Percentiles rank a stretch among this genome's conserved stretches.
Conservation (phyloP, 2,797 vertebrate species). For the Aphelocoma californica region DNA sequence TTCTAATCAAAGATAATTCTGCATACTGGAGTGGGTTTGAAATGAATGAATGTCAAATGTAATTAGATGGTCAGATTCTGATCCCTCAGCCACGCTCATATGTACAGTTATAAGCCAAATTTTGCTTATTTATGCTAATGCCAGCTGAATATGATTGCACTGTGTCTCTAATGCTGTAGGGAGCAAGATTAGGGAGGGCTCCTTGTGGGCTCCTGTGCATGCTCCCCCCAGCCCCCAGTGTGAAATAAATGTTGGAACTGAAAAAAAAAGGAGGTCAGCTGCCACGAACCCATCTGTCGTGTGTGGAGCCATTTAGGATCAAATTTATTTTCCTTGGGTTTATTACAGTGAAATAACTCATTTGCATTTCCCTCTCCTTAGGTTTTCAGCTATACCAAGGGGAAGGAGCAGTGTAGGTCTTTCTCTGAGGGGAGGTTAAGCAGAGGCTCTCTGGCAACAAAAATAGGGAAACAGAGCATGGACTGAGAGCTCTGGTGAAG, state of each 20-base stretch:
- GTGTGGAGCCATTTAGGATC: neutral
- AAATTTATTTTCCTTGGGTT: slow-evolving; percentile 7
- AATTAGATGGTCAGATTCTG: neutral
- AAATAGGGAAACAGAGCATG: accelerated
- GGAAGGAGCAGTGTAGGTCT: neutral
- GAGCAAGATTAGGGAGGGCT: neutral
- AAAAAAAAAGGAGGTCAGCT: slow-evolving; percentile 40
- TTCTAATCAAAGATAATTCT: slow-evolving; percentile 42
- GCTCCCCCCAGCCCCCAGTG: neutral
- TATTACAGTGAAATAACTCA: neutral
- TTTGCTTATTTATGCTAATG: neutral
- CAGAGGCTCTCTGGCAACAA: neutral
- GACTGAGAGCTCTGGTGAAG: neutral
- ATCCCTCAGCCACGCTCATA: neutral
- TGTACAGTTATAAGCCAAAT: neutral
- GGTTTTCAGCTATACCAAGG: neutral
- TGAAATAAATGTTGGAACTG: neutral
- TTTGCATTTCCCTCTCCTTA: neutral
- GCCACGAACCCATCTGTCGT: neutral
- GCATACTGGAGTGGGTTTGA: neutral
- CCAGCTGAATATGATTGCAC: neutral
- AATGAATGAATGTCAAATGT: slow-evolving; percentile 16
- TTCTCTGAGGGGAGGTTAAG: neutral
- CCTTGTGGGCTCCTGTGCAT: accelerated
- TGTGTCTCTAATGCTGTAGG: neutral